phyloP scores from a whole-genome alignment of 2,888 invertebrate species.

The Cactoblastis cactorum region DNA sequence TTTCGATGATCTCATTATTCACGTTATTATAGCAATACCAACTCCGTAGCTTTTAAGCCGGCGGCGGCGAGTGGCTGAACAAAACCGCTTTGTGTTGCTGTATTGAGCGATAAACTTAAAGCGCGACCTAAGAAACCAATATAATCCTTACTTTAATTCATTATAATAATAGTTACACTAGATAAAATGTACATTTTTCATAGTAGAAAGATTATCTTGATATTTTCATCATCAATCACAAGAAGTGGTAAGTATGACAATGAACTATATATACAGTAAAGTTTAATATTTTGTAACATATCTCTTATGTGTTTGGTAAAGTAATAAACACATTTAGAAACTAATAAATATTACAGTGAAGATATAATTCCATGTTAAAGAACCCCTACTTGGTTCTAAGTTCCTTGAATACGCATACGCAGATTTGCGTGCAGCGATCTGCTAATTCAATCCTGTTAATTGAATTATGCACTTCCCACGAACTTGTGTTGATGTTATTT shows the following conservation, averaged over 20 bases:
- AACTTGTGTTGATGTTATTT: constrained; percentile 22
- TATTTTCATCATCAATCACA: too few relatives aligned
- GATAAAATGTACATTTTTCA: too few relatives aligned
- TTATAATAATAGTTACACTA: too few relatives aligned
- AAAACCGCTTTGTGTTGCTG: constrained; percentile 32
- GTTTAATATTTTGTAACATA: too few relatives aligned
- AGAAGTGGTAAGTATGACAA: too few relatives aligned
- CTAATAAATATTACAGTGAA: neutral
- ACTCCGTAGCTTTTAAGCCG: constrained; percentile 17
- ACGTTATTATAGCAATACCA: constrained; percentile 11
- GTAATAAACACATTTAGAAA: neutral
- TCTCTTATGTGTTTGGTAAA: too few relatives aligned
- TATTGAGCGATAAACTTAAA: constrained; percentile 40
- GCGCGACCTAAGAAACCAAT: neutral
- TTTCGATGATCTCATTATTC: constrained; percentile 9
- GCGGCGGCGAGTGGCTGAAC: constrained; percentile 23
- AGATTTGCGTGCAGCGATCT: constrained; percentile 27
- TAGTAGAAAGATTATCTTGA: too few relatives aligned
- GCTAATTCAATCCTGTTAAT: constrained; percentile 55
- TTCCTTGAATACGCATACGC: constrained; percentile 22
- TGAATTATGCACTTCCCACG: constrained; percentile 47
- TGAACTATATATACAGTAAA: too few relatives aligned
- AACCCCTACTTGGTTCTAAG: neutral
- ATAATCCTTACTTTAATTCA: too few relatives aligned
- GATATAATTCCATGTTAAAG: neutral